phyloP scores from a whole-genome alignment of 2,888 invertebrate genomes.

The Taphrorychus bicolor region DNA sequence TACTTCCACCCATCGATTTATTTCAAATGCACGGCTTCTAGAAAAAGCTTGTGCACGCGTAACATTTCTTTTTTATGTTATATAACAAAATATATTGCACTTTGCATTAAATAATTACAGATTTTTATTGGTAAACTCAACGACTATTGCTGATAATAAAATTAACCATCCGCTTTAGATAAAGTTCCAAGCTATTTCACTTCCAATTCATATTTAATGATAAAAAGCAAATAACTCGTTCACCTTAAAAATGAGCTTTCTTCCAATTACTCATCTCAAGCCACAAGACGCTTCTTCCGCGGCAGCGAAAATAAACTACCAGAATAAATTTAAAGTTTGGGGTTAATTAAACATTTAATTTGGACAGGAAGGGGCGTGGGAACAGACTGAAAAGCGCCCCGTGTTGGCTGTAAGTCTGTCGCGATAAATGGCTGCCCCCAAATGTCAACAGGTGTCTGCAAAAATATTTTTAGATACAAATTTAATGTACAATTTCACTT shows the following conservation, averaged over 20 bases:
- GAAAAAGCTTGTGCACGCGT: background rate
- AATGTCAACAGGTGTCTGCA: background rate
- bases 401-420: conserved; percentile 14
- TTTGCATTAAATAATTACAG: background rate
- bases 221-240: background rate
- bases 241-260: background rate
- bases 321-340: conserved; percentile 37
- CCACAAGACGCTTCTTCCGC: conserved; percentile 1
- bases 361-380: conserved; percentile 27
- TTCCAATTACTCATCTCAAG: background rate
- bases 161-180: background rate
- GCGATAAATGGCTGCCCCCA: background rate
- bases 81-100: background rate
- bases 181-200: background rate
- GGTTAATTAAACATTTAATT: conserved; percentile 39
- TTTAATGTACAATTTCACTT: background rate
- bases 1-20: background rate
- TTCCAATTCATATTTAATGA: background rate
- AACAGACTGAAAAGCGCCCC: conserved; percentile 25
- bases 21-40: background rate
- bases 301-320: conserved; percentile 9
- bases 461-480: background rate
- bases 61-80: background rate
- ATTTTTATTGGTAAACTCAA: background rate
- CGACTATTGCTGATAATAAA: background rate